These are phyloP conservation scores for Drosophila carrolli DNA, from an alignment of 1,140 invertebrate genomes.

Conservation along the genomic window DNA sequence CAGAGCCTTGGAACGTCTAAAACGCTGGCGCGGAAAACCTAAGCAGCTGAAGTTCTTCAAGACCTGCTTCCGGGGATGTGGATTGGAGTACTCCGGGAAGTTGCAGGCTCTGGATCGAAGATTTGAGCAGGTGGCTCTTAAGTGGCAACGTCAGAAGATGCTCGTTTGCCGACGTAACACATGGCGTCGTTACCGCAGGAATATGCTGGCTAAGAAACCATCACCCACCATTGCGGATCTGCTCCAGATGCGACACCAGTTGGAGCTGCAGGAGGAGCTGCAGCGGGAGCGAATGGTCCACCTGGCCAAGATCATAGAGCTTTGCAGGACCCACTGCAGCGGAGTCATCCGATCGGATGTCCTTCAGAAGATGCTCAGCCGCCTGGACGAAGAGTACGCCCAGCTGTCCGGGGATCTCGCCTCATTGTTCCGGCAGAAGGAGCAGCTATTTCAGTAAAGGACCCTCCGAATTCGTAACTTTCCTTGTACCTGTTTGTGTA, in stretches of 20 bases:
- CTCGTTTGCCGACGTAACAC: not conserved
- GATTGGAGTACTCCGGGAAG: not conserved
- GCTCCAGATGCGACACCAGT: not conserved
- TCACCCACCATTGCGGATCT: not conserved
- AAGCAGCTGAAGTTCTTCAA: slow-evolving; percentile 20
- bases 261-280: not conserved
- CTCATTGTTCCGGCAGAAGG: slow-evolving; percentile 3
- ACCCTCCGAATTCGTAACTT: not conserved
- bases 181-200: not conserved
- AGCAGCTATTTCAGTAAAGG: slow-evolving; percentile 7
- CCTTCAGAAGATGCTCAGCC: not conserved
- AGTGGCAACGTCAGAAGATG: slow-evolving; percentile 6
- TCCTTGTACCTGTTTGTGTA: not conserved
- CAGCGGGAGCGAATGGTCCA: slow-evolving; percentile 22
- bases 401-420: slow-evolving; percentile 7
- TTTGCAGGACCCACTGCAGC: slow-evolving; percentile 17
- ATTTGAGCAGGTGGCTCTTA: slow-evolving; percentile 18
- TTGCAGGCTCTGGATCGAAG: slow-evolving; percentile 20
- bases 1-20: slow-evolving; percentile 22
- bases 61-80: slow-evolving; percentile 6
- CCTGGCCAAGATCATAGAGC: slow-evolving; percentile 19
- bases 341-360: slow-evolving; percentile 8
- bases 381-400: slow-evolving; percentile 22
- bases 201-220: not conserved
- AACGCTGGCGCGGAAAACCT: slow-evolving; percentile 27